Conservation (phyloP, 2,797 vertebrate species). For the Cossypha caffra region DNA sequence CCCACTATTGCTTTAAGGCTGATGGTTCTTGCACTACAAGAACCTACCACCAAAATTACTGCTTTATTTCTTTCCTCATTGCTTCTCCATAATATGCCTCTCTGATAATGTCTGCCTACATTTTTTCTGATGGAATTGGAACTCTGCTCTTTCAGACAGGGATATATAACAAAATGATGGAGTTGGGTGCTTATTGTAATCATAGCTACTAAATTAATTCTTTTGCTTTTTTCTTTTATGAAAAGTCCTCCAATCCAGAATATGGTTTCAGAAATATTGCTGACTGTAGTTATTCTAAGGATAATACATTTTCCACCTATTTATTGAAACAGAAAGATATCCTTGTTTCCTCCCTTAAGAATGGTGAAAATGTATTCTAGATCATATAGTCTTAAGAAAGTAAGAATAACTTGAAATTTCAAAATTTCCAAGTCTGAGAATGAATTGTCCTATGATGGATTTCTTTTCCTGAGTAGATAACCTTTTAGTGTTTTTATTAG, state of each 20-base stretch:
- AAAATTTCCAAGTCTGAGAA: background rate
- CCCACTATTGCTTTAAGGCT: background rate
- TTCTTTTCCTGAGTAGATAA: background rate
- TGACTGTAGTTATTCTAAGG: background rate
- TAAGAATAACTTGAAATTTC: background rate
- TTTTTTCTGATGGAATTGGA: background rate
- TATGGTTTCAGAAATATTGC: background rate
- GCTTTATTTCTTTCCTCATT: background rate
- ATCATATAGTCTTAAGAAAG: background rate
- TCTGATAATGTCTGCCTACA: background rate
- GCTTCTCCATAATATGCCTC: background rate
- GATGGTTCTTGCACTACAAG: background rate
- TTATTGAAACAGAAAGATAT: background rate
- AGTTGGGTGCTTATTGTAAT: background rate
- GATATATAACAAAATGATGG: background rate
- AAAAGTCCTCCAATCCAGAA: background rate
- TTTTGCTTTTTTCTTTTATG: background rate
- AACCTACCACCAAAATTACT: too few species aligned
- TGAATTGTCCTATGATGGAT: background rate
- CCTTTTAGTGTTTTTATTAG: background rate
- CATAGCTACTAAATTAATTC: background rate
- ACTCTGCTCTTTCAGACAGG: background rate
- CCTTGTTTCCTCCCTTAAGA: background rate
- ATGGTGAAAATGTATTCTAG: background rate
- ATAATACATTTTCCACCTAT: background rate